A percentile compares a stretch with the other conserved stretches of the same genome.
phyloP scores from a whole-genome alignment of 2,888 invertebrate species.

The Eudasyphora cyanicolor region DNA sequence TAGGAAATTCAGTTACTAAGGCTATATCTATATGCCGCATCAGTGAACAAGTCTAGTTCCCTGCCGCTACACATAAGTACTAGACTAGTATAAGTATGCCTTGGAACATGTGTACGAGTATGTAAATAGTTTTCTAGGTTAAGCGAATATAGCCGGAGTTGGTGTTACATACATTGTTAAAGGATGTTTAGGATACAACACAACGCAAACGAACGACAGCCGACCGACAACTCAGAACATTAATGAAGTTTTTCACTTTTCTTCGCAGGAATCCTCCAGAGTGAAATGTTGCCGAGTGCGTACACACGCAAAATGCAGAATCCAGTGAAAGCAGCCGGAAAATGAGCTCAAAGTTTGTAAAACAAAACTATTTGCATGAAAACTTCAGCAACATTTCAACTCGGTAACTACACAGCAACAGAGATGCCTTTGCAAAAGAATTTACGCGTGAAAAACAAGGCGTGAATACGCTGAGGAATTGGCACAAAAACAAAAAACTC shows the following conservation, averaged over 20 bases:
- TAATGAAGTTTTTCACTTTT: slow-evolving; percentile 14
- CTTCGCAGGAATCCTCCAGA: slow-evolving; percentile 42
- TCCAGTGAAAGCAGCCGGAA: neutral
- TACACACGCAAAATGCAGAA: neutral
- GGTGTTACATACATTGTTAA: slow-evolving; percentile 5
- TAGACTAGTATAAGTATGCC: neutral
- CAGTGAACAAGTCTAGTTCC: too few species aligned
- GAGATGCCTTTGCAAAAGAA: slow-evolving; percentile 33
- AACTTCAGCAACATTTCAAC: slow-evolving; percentile 52
- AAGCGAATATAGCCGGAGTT: slow-evolving; percentile 19
- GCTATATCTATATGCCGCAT: neutral
- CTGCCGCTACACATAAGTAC: neutral
- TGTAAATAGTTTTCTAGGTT: slow-evolving; percentile 58
- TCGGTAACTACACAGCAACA: too few species aligned
- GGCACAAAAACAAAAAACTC: too few species aligned
- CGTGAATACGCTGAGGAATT: slow-evolving; percentile 18
- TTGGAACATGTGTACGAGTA: neutral
- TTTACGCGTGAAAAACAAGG: slow-evolving; percentile 47
- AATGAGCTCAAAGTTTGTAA: neutral
- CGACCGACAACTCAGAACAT: too few species aligned
- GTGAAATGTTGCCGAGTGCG: slow-evolving; percentile 41
- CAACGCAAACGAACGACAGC: too few species aligned
- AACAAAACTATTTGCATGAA: slow-evolving; percentile 4
- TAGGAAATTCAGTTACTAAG: slow-evolving; percentile 35
- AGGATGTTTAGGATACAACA: slow-evolving; percentile 22